Base-by-base conservation (phyloP, 2,888 invertebrate species). In the Catocala nupta region DNA sequence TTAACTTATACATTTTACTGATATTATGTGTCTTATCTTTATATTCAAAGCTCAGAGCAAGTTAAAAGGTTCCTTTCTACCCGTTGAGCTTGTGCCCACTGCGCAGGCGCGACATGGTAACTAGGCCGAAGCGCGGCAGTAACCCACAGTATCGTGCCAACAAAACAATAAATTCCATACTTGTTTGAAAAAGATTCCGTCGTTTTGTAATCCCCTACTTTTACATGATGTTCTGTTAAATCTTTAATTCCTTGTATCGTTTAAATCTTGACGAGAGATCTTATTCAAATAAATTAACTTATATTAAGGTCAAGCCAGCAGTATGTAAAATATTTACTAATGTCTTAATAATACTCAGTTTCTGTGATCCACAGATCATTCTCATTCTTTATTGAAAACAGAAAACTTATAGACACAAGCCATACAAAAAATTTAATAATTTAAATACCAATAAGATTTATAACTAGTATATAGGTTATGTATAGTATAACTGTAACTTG, bases 151-250 rank as follows among this genome's bases (percentile, higher is more conserved):
- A 10, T 5, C 43, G 43, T 1, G 5, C 43, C 1, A 43, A 8
- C n/a, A 43, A 66, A 57, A 65, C 59, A 11, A 74, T 66, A 70
- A 70, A 74, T 70, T 74, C 34, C 53, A 55, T 63, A 68, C 71
- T 68, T 58, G 61, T 50, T 63, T 48, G 52, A 57, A 55, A 65
- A 63, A 68, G 63, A 64, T 73, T 68, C 72, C 65, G 13, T 25
- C 49, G 53, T 61, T 54, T 61, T 39, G 36, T 39, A 39, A 13
- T 33, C n/a, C 34, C 16, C 51, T 39, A 51, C 39, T 36, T 39
- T 52, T 52, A 52, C 13, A 1, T 36, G n/a, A n/a, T 5, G 16
- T 8, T 34, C 10, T 39, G 13, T 52, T n/a, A n/a, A n/a, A 5
- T 47, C 13, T 9, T 13, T 47, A 47, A 13, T 47, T 13, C 12